phyloP scores from a whole-genome alignment of 2,797 vertebrate genomes.

The Pyrrhura leucotis region DNA sequence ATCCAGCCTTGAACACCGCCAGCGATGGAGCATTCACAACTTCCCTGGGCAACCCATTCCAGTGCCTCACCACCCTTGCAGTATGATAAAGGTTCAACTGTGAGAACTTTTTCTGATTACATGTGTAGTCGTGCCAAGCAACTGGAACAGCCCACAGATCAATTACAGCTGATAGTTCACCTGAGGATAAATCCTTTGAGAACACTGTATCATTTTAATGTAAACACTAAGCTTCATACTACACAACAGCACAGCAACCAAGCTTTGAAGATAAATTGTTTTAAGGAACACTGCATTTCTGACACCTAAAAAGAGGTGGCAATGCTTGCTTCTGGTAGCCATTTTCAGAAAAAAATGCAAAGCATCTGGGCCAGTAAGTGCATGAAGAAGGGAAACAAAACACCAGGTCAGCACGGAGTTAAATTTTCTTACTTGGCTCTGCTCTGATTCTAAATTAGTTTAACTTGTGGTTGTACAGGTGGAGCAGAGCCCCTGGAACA shows the following conservation, averaged over 20 bases:
- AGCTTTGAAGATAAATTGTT: slow-evolving; percentile 13
- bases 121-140: not conserved
- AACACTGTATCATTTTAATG: not conserved
- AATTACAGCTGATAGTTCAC: not conserved
- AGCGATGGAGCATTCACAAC: no score
- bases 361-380: slow-evolving; percentile 21
- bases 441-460: not conserved
- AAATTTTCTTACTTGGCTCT: not conserved
- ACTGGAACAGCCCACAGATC: slow-evolving; percentile 9
- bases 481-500: not conserved
- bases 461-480: not conserved
- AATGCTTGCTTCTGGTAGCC: slow-evolving; percentile 50
- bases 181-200: slow-evolving; percentile 53
- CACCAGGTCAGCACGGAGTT: not conserved
- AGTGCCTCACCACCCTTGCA: no score
- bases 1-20: no score
- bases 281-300: not conserved
- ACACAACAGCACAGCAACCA: slow-evolving; percentile 7
- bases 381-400: slow-evolving; percentile 60
- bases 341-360: slow-evolving; percentile 24
- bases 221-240: not conserved
- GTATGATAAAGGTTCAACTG: not conserved
- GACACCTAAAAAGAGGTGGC: slow-evolving; percentile 3
- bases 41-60: no score
- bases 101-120: not conserved